Evolutionary conservation across 1,140 invertebrate species (phyloP).

Genomic region (Plodia interpunctella): DNA sequence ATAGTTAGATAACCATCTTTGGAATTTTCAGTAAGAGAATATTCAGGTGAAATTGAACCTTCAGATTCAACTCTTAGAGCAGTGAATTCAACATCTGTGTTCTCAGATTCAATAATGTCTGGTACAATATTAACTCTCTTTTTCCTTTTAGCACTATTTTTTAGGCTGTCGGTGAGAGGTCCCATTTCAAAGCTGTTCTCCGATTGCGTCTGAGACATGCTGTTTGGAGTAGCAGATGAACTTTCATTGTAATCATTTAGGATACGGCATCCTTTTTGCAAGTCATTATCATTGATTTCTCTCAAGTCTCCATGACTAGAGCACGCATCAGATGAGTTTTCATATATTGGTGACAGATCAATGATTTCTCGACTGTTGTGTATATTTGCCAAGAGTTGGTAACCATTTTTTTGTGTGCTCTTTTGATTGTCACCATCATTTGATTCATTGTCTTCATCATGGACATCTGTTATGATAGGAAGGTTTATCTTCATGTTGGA

Average conservation of each 20-base stretch:
- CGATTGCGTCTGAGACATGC: constrained; percentile 72
- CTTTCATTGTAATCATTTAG: constrained; percentile 68
- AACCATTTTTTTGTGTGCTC: constrained; percentile 59
- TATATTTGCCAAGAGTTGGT: constrained; percentile 57
- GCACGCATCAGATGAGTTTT: constrained; percentile 74
- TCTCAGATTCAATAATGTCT: constrained; percentile 76
- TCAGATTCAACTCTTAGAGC: constrained; percentile 69
- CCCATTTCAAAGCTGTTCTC: constrained; percentile 76
- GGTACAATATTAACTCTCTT: constrained; percentile 80
- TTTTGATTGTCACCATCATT: constrained; percentile 42
- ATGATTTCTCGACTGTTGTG: constrained; percentile 71
- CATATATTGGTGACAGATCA: constrained; percentile 74
- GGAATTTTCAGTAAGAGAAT: constrained; percentile 60
- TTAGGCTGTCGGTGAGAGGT: constrained; percentile 64
- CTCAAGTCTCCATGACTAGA: constrained; percentile 71
- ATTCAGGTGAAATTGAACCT: constrained; percentile 66
- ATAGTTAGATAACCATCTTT: constrained; percentile 79
- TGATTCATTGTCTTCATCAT: constrained; percentile 64
- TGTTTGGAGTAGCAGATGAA: constrained; percentile 67
- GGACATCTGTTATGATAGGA: constrained; percentile 72
- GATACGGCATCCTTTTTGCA: constrained; percentile 58
- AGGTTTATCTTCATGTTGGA: constrained; percentile 73
- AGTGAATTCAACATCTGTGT: constrained; percentile 72
- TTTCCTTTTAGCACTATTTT: constrained; percentile 77
- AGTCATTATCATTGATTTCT: constrained; percentile 57